phyloP scores from a whole-genome alignment of 64 coral and sea anemone species.

The Actinia tenebrosa region DNA sequence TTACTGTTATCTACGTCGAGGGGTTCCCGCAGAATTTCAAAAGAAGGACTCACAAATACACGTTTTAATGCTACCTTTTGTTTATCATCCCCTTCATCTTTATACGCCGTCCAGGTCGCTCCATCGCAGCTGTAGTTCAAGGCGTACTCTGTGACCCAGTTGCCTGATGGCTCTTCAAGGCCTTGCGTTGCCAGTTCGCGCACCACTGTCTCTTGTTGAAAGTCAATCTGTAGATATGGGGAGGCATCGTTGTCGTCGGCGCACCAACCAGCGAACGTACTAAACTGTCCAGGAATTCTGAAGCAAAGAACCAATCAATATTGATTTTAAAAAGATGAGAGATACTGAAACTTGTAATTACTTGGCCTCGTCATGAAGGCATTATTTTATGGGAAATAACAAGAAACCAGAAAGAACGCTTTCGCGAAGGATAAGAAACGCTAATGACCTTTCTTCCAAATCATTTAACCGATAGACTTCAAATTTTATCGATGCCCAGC shows the following conservation, averaged over 20 bases:
- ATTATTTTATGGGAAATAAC: too few relatives aligned
- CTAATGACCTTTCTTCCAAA: too few relatives aligned
- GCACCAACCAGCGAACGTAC: slow-evolving; percentile 71
- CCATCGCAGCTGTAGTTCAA: slow-evolving; percentile 92
- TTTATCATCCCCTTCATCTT: slow-evolving; percentile 29
- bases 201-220: slow-evolving; percentile 63
- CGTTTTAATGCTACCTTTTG: slow-evolving; percentile 25
- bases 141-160: slow-evolving; percentile 84
- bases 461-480: too few relatives aligned
- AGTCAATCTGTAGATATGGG: slow-evolving; percentile 81
- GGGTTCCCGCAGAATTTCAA: too few relatives aligned
- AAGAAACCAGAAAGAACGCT: too few relatives aligned
- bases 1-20: too few relatives aligned
- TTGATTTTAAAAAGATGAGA: not conserved
- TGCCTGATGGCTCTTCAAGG: slow-evolving; percentile 46
- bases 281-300: slow-evolving; percentile 3
- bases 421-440: too few relatives aligned
- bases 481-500: too few relatives aligned
- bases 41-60: too few relatives aligned
- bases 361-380: too few relatives aligned
- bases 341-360: too few relatives aligned
- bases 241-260: slow-evolving; percentile 32
- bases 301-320: not conserved
- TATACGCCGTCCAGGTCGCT: slow-evolving; percentile 46
- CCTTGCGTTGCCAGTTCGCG: slow-evolving; percentile 76